Base-by-base conservation (phyloP, 2,888 invertebrate genomes). In the Euspilapteryx auroguttella region DNA sequence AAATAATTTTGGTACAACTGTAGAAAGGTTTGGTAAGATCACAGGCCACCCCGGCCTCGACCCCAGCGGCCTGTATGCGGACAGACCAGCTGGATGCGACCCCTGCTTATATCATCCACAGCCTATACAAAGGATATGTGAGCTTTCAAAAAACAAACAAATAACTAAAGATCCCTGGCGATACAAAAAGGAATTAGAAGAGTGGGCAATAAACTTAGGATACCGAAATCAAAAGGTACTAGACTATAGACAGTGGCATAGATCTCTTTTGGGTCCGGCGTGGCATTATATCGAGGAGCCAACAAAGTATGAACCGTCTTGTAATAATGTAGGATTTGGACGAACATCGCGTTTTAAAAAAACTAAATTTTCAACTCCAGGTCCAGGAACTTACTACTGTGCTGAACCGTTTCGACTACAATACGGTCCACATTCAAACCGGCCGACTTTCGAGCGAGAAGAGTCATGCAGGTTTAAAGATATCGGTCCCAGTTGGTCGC, bases 191-290 rank as follows among this genome's bases (percentile, higher is more conserved):
- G 65, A 66, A 32, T 39, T 69, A 9, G 71, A 71, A 37, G 64
- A 62, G 14, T 73, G 71, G 71, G 47, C 61, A 2, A 41, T 40
- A 34, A 64, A 73, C 37, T 50, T 73, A 20, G 71, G 71, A 4
- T 73, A 66, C 32, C 55, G 69, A 37, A 71, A 73, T 33, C 58
- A 58, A 40, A 45, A 45, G 32, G 32, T 68, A 12, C 47, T 73
- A 5, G 45, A 47, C 9, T 31, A 40, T 21, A 45, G 56, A 17
- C 41, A 24, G 28, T 65, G 64, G 61, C 41, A 37, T 13, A 35
- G 30, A n/a, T 46, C 57, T 2, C 24, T 63, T 14, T 35, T 62
- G 4, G 71, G 71, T 1, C 66, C 66, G 3, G 65, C 64, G 10
- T 69, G 68, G 71, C 52, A 56, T 20, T 38, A 48, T 1, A 24